Evolutionary conservation across 2,888 invertebrate genomes (phyloP), one percentile per base, ranked within the genome.

Genomic region (Actias luna): DNA sequence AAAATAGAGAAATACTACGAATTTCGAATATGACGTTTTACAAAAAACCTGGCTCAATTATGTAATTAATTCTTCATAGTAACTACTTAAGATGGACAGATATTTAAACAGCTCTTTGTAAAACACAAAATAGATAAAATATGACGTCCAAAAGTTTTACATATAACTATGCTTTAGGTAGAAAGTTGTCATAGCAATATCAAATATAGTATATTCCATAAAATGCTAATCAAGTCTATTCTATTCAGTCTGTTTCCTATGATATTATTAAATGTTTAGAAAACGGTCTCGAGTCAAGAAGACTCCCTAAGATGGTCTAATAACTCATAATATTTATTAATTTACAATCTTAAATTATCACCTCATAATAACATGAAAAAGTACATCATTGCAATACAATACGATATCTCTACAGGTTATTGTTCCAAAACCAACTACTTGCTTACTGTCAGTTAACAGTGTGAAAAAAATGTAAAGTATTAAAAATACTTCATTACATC

Each of bases 401-500:
- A 25, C 25, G 22, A 25, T 50, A 25, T 33, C 42, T 58, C 61
- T 22, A 58, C 31, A 22, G 42, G 5, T 29, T 39, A 29, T 16
- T 31, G 39, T 46, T 57, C 57, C 39, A 62, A 69, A 73, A 69
- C 76, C 75, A 71, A 76, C 79, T 76, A 27, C 46, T 25, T 22
- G 46, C 55, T 79, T 76, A 27, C 55, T 76, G 77, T 77, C 76
- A 75, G 81, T 80, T 86, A 89, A 89, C 88, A 87, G 84, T 86
- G 85, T 87, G 83, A 88, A 88, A 88, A 16, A 87, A 87, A 86
- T 82, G 78, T 76, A 79, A 79, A 82, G 77, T 84, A 84, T 84
- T 88, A 89, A 88, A 50, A 89, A 88, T 88, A 83, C 87, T 88
- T 86, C 83, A 87, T 89, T 88, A 89, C 82, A 83, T 80, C 79